phyloP scores from a whole-genome alignment of 2,113 vertebrate genomes.

The Bufo gargarizans region DNA sequence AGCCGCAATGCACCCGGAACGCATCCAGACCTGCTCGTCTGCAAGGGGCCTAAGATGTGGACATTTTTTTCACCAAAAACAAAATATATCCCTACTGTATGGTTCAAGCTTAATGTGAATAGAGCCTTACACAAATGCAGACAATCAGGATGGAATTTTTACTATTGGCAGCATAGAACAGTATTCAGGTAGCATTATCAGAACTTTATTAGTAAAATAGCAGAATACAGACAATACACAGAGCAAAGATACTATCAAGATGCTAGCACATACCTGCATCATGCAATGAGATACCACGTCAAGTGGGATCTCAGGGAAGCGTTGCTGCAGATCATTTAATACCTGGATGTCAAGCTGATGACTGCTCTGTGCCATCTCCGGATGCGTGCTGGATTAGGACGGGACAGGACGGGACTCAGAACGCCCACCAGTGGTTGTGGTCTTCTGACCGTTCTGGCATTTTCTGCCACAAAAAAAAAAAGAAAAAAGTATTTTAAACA shows the following conservation, averaged over 20 bases:
- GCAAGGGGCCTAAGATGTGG: too few relatives aligned
- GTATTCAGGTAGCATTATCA: background rate
- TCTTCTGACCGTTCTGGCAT: conserved; percentile 81
- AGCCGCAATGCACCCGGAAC: too few relatives aligned
- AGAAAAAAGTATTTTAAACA: background rate
- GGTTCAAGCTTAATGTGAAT: too few relatives aligned
- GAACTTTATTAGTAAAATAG: background rate
- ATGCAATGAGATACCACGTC: conserved; percentile 95
- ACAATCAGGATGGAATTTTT: too few relatives aligned
- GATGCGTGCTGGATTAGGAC: conserved; percentile 74
- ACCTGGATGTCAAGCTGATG: conserved; percentile 92
- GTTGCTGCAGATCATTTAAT: conserved; percentile 96
- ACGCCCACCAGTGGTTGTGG: conserved; percentile 79
- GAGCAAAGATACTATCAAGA: background rate
- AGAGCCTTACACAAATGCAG: too few relatives aligned
- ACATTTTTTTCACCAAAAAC: too few relatives aligned
- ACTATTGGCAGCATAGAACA: too few relatives aligned
- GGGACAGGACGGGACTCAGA: conserved; percentile 76
- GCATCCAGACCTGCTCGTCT: too few relatives aligned
- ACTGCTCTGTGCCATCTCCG: conserved; percentile 93
- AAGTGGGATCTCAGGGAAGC: conserved; percentile 98
- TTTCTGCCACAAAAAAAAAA: conserved; percentile 72
- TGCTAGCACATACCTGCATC: conserved; percentile 83
- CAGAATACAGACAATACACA: background rate
- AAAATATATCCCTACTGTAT: too few relatives aligned